These are phyloP conservation scores for Raja brachyura DNA, from an alignment of 2,113 vertebrate species.

Conservation along the genomic window DNA sequence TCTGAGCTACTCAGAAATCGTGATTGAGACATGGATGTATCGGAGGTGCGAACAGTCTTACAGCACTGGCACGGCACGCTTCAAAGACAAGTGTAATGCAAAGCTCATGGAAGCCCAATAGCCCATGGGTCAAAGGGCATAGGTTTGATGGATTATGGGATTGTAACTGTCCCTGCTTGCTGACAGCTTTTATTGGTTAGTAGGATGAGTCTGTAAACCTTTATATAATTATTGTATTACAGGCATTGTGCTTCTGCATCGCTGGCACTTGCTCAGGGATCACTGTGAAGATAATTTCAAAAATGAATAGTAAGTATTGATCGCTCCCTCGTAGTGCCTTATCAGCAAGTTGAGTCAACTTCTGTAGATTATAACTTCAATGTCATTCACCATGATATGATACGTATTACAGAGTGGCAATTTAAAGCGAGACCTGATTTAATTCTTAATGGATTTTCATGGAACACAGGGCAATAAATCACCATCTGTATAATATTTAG, in stretches of 20 bases:
- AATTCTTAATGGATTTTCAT: slow-evolving; percentile 93
- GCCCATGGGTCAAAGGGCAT: slow-evolving; percentile 81
- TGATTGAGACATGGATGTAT: slow-evolving; percentile 2
- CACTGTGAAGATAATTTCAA: slow-evolving; percentile 99
- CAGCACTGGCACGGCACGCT: slow-evolving; percentile 54
- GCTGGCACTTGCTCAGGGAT: slow-evolving; percentile 85
- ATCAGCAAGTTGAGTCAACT: slow-evolving; percentile 78
- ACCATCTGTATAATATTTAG: slow-evolving; percentile 86
- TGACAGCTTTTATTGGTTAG: slow-evolving; percentile 96
- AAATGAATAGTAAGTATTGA: slow-evolving; percentile 99
- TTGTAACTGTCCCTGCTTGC: slow-evolving; percentile 76
- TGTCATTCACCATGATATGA: slow-evolving; percentile 96
- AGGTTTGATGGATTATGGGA: slow-evolving; percentile 98
- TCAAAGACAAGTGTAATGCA: slow-evolving; percentile 69
- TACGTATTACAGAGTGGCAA: slow-evolving; percentile 66
- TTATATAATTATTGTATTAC: slow-evolving; percentile 99
- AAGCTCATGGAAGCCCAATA: slow-evolving; percentile 70
- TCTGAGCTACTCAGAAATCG: neutral
- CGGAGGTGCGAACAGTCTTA: slow-evolving; percentile 46
- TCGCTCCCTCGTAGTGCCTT: slow-evolving; percentile 78
- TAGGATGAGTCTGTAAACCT: slow-evolving; percentile 97
- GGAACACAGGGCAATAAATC: slow-evolving; percentile 90
- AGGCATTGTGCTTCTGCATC: slow-evolving; percentile 74
- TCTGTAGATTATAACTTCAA: slow-evolving; percentile 86
- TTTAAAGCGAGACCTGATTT: slow-evolving; percentile 93